Evolutionary conservation across 2,888 invertebrate species (phyloP), one percentile per base, ranked within the genome.

Genomic region (Candidula unifasciata): DNA sequence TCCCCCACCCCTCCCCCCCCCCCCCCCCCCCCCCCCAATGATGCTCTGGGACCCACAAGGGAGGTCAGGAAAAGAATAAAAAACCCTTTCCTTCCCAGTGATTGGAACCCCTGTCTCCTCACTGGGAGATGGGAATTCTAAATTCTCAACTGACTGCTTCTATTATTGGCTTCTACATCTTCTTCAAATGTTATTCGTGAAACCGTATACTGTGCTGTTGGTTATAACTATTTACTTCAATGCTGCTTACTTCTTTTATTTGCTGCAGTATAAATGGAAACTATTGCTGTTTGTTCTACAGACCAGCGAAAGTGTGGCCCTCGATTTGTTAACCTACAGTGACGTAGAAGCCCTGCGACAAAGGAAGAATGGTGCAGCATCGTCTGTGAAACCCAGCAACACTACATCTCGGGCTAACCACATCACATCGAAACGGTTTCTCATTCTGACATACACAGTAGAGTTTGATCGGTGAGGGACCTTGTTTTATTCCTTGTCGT

Each of bases 371-470:
- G 92, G 92, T 27, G 87, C 84, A 57, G 83, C 88, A 27, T 69
- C 81, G 30, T 54, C 73, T 18, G 86, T 89, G 13, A 90, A 89
- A 80, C 83, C 88, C 54, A 85, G 88, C 33, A 86, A 89, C 44
- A 89, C 91, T 69, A 86, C 89, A 37, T 86, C 89, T 35, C 88
- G 90, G 57, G 86, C 89, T 27, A 87, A 89, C 2, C 84, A 90
- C 6, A 88, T 93, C 8, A 91, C 91, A 85, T 90, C 92, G 33
- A 93, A 93, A 87, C 87, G 93, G 74, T 93, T 93, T 86, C 91
- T 93, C 80, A 93, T 93, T 52, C 88, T 93, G 16, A 93, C 93
- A 16, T 93, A 93, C 87, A 93, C 92, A 83, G 93, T 93, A 54
- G 93, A 93, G 84, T 93, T 93, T 92, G 93, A 93, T 89, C 92